Conservation (phyloP, 2,113 vertebrate genomes). For the Neodon shergylaensis region DNA sequence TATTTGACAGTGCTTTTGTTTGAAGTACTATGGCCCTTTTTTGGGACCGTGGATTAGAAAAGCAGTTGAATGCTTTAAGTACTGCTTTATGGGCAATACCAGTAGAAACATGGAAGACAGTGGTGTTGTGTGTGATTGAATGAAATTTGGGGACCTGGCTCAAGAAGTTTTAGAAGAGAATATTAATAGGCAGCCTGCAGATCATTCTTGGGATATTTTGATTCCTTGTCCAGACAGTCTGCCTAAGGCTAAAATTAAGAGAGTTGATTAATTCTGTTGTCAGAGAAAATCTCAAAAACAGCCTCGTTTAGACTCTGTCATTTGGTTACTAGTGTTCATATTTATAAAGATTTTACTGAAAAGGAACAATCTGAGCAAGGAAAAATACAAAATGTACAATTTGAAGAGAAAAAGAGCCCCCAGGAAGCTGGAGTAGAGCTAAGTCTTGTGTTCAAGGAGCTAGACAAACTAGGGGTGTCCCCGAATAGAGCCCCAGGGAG, state of each 20-base stretch:
- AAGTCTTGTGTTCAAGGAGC: background rate
- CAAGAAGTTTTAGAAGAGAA: background rate
- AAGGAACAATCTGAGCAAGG: too few relatives aligned
- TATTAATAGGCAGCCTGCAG: too few relatives aligned
- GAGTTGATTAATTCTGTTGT: too few relatives aligned
- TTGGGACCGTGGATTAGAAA: background rate
- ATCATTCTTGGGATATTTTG: too few relatives aligned
- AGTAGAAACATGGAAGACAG: background rate
- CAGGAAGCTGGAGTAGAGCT: background rate
- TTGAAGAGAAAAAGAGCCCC: too few relatives aligned
- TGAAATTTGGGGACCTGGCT: background rate
- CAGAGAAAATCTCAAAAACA: too few relatives aligned
- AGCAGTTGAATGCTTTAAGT: background rate
- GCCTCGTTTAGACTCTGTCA: too few relatives aligned
- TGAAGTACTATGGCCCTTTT: background rate
- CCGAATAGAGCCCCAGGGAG: background rate
- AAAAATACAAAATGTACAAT: too few relatives aligned
- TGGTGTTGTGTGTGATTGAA: background rate
- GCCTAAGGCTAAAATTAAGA: too few relatives aligned
- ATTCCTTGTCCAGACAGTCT: too few relatives aligned
- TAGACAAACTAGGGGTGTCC: background rate
- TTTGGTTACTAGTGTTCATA: too few relatives aligned
- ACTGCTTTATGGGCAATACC: background rate
- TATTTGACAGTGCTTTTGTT: background rate
- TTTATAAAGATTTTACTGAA: too few relatives aligned